These are phyloP conservation scores for Lasioglossum baleicum DNA, from an alignment of 1,140 invertebrate species.

Conservation along the genomic window DNA sequence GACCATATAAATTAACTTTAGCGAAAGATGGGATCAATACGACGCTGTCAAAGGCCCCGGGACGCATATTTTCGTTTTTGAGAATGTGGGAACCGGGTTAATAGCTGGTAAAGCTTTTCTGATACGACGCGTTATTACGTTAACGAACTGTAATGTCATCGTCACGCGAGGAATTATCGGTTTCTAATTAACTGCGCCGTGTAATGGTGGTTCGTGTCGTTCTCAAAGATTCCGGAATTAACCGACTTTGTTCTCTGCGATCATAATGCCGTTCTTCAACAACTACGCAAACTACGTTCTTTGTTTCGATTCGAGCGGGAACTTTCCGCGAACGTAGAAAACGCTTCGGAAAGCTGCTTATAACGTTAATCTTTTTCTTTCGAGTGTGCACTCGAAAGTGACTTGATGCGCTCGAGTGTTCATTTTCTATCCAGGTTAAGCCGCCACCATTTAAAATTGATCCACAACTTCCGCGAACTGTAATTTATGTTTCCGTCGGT, in stretches of 20 bases:
- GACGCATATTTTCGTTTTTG: neutral
- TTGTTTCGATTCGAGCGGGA: neutral
- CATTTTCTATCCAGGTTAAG: neutral
- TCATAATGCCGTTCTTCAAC: constrained; percentile 3
- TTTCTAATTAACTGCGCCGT: constrained; percentile 6
- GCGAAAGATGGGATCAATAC: constrained; percentile 4
- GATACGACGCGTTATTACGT: neutral
- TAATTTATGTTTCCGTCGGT: neutral
- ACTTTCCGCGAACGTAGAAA: neutral
- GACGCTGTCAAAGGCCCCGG: neutral
- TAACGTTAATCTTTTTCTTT: neutral
- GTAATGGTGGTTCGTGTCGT: neutral
- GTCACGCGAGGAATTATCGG: constrained; percentile 10
- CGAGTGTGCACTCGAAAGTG: neutral
- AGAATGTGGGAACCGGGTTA: neutral
- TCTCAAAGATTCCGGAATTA: neutral
- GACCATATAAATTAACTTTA: constrained; percentile 20
- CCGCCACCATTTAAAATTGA: neutral
- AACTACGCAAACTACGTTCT: neutral
- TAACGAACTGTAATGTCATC: constrained; percentile 13
- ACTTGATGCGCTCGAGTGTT: neutral
- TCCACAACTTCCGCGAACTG: neutral
- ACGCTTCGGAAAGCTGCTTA: constrained; percentile 3
- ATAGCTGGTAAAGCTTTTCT: neutral
- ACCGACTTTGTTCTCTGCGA: neutral